phyloP scores from a whole-genome alignment of 23 tunicate genomes.

The Halocynthia roretzi region DNA sequence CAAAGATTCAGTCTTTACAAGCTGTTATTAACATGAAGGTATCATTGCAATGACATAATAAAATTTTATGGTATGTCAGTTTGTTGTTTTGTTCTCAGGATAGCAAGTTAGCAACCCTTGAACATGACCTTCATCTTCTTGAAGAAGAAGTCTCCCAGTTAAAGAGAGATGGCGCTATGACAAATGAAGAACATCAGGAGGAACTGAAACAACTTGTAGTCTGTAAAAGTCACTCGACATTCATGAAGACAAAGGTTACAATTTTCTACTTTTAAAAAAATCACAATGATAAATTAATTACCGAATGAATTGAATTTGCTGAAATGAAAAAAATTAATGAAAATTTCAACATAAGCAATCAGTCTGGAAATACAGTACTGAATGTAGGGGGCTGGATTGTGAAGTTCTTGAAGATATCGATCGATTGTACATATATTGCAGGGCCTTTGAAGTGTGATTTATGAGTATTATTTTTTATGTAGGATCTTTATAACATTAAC shows the following conservation, averaged over 20 bases:
- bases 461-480: no score
- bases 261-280: background rate
- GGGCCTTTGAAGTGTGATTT: no score
- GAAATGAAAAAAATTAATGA: no score
- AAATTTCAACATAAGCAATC: no score
- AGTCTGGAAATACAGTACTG: no score
- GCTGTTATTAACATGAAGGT: constrained; percentile 49
- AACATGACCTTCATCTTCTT: constrained; percentile 38
- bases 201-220: constrained; percentile 67
- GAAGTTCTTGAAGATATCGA: no score
- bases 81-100: constrained; percentile 34
- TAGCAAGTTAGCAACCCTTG: constrained; percentile 58
- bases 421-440: no score
- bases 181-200: constrained; percentile 50
- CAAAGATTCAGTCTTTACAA: constrained; percentile 41
- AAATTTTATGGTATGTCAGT: background rate
- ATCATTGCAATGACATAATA: background rate
- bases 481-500: no score
- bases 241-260: constrained; percentile 65
- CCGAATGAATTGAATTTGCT: no score
- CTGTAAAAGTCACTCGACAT: constrained; percentile 59
- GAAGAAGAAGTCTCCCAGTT: constrained; percentile 37
- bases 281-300: no score
- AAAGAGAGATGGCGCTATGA: constrained; percentile 33
- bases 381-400: no score